A percentile compares a stretch with the other conserved stretches of the same genome.
Conservation (phyloP, 2,113 vertebrate genomes). For the Parus major region DNA sequence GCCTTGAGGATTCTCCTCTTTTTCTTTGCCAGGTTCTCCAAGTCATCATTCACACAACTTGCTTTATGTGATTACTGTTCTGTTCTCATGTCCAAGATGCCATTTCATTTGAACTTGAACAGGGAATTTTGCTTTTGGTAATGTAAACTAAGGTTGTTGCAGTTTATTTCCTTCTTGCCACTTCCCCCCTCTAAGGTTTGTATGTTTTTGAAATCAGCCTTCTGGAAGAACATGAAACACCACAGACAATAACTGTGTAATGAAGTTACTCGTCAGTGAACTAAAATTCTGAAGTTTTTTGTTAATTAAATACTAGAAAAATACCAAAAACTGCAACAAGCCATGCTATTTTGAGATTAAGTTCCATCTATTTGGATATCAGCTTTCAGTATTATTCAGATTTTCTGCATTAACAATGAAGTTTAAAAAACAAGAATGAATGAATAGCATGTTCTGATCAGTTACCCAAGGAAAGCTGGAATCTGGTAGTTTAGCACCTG, state of each 20-base stretch:
- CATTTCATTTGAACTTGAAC: background rate
- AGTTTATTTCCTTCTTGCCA: background rate
- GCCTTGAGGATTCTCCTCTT: background rate
- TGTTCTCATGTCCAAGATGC: background rate
- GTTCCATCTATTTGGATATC: background rate
- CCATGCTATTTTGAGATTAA: background rate
- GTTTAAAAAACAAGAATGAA: background rate
- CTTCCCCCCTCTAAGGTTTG: background rate
- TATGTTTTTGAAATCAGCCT: background rate
- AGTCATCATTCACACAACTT: background rate
- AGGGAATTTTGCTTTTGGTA: background rate
- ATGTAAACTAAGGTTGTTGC: background rate
- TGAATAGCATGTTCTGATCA: background rate
- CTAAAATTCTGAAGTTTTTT: background rate
- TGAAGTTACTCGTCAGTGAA: background rate
- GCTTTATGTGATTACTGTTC: background rate
- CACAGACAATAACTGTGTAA: background rate
- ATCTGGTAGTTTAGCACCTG: background rate
- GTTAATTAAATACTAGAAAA: background rate
- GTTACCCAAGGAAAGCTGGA: background rate
- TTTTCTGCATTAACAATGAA: slow-evolving; percentile 8
- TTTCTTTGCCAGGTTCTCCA: background rate
- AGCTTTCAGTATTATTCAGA: background rate
- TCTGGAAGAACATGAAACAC: background rate
- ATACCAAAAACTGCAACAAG: background rate